Percentiles rank a stretch among this genome's conserved stretches.
These are phyloP conservation scores for Mylabris phalerata DNA, from an alignment of 1,140 invertebrate species.

Conservation along the genomic window DNA sequence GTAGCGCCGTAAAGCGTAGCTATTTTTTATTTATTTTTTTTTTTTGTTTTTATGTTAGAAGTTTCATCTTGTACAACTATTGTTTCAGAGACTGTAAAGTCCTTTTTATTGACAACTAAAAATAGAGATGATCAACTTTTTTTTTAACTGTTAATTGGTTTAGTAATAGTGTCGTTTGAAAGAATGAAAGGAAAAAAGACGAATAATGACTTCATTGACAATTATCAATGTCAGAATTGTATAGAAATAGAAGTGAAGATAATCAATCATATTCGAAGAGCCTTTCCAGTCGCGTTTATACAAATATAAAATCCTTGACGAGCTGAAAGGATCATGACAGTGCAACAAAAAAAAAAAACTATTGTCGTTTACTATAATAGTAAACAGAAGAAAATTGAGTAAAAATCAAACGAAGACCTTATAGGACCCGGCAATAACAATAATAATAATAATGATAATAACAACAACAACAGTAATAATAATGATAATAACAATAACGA, in stretches of 20 bases:
- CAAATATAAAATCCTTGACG: conserved; percentile 14
- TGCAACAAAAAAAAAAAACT: conserved; percentile 10
- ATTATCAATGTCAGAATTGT: conserved; percentile 13
- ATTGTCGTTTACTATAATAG: conserved; percentile 2
- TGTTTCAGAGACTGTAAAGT: too few relatives aligned
- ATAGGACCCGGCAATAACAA: neutral
- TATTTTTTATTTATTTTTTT: too few relatives aligned
- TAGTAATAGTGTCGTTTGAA: too few relatives aligned
- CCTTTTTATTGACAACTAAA: too few relatives aligned
- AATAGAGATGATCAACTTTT: too few relatives aligned
- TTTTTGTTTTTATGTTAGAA: too few relatives aligned
- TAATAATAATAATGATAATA: too few relatives aligned
- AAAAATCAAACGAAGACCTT: conserved; percentile 8
- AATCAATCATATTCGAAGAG: conserved; percentile 13
- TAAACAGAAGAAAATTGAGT: neutral
- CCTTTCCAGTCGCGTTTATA: conserved; percentile 11
- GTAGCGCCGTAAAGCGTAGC: too few relatives aligned
- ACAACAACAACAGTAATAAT: too few relatives aligned
- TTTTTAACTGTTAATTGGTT: too few relatives aligned
- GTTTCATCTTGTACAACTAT: too few relatives aligned
- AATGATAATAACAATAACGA: too few relatives aligned
- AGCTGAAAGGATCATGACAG: conserved; percentile 14
- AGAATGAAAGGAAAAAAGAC: neutral
- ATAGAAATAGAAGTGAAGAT: conserved; percentile 6
- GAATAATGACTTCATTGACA: conserved; percentile 11